Percentiles rank a stretch among this genome's conserved stretches.
Conservation (phyloP, 2,797 vertebrate species). For the Enteromius paludinosus region DNA sequence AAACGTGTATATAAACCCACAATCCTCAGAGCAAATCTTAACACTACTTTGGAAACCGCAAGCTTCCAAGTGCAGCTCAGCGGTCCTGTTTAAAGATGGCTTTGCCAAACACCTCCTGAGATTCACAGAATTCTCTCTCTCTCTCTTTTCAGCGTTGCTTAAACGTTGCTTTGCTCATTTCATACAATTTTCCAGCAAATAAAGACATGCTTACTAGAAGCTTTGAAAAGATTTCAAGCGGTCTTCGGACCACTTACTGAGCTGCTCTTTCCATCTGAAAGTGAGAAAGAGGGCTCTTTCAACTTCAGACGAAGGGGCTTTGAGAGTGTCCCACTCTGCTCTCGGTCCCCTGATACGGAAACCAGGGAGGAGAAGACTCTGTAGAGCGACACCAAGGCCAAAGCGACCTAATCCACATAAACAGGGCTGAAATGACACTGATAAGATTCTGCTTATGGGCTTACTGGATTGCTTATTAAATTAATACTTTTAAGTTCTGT, state of each 20-base stretch:
- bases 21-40: constrained; percentile 20
- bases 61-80: constrained; percentile 18
- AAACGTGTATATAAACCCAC: constrained; percentile 29
- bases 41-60: constrained; percentile 5
- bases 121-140: constrained; percentile 27
- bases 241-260: constrained; percentile 50
- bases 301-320: constrained; percentile 46
- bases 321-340: constrained; percentile 13
- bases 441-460: constrained; percentile 29
- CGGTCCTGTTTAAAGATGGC: constrained; percentile 17
- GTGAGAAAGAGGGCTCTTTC: constrained; percentile 45
- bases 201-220: constrained; percentile 47
- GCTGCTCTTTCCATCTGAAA: constrained; percentile 47
- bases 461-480: constrained; percentile 31
- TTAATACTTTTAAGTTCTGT: constrained; percentile 29
- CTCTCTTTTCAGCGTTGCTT: constrained; percentile 57
- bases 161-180: constrained; percentile 62
- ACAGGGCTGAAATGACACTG: constrained; percentile 33
- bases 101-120: constrained; percentile 54
- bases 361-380: constrained; percentile 33
- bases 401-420: constrained; percentile 28
- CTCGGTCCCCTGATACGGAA: constrained; percentile 30
- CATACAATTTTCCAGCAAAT: constrained; percentile 65
- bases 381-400: background rate
- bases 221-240: constrained; percentile 66